Percentiles rank a stretch among this genome's conserved stretches.
Conservation (phyloP, 2,888 invertebrate genomes). For the Ormyrus thymus region DNA sequence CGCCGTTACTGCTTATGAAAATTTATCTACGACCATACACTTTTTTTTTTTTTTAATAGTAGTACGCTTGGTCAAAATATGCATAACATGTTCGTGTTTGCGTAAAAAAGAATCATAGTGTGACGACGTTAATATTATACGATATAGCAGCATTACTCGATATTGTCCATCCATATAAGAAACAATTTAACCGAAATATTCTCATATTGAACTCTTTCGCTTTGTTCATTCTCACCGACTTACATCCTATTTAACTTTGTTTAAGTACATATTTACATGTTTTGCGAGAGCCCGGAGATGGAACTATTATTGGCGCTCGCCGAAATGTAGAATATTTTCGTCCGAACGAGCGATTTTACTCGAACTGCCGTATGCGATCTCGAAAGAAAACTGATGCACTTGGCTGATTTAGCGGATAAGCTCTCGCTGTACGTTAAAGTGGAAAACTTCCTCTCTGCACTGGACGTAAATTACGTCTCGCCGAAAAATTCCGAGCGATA, state of each 20-base stretch:
- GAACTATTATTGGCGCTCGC: neutral
- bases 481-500: neutral
- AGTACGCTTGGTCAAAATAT: conserved; percentile 51
- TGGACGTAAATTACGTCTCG: neutral
- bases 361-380: neutral
- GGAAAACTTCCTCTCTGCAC: conserved; percentile 8
- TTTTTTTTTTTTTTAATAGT: conserved; percentile 16
- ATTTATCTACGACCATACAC: conserved; percentile 16
- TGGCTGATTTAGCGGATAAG: conserved; percentile 22
- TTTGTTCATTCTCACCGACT: conserved; percentile 39
- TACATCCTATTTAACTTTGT: conserved; percentile 38
- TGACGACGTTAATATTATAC: conserved; percentile 44
- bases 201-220: conserved; percentile 11
- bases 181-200: conserved; percentile 31
- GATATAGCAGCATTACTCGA: conserved; percentile 39
- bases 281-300: conserved; percentile 2
- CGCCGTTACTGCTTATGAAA: too few relatives aligned
- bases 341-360: conserved; percentile 30
- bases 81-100: conserved; percentile 45
- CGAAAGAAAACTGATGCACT: conserved; percentile 24
- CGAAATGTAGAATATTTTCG: neutral
- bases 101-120: conserved; percentile 54
- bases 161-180: conserved; percentile 51
- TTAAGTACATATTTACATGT: conserved; percentile 56
- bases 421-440: conserved; percentile 1